A percentile compares a stretch with the other conserved stretches of the same genome.
Evolutionary conservation across 2,797 vertebrate species (phyloP).

Genomic region (Microctenopoma steveboyesi): DNA sequence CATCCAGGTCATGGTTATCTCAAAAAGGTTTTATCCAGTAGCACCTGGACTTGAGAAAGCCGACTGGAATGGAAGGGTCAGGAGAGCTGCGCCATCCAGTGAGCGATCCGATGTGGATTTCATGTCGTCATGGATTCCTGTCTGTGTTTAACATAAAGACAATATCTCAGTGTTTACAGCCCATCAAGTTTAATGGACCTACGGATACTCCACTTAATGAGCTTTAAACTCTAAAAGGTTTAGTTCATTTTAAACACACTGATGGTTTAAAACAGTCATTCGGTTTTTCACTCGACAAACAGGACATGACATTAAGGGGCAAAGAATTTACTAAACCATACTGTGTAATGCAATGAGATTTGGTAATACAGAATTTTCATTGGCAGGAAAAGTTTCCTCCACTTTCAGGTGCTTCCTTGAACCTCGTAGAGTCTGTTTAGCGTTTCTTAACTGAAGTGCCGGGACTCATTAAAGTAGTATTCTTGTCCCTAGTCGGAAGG

Average conservation of each 20-base stretch:
- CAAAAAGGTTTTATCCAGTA: too few relatives aligned
- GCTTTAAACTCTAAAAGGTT: too few relatives aligned
- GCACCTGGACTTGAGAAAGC: too few relatives aligned
- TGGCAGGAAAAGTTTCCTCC: slow-evolving; percentile 4
- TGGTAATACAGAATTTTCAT: slow-evolving; percentile 18
- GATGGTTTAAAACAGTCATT: not conserved
- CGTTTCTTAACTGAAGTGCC: too few relatives aligned
- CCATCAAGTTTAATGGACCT: not conserved
- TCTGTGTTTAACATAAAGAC: too few relatives aligned
- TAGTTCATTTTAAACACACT: too few relatives aligned
- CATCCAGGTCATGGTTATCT: too few relatives aligned
- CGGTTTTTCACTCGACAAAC: not conserved
- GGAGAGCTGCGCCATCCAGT: too few relatives aligned
- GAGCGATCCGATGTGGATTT: not conserved
- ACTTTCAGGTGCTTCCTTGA: slow-evolving; percentile 1
- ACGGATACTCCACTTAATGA: not conserved
- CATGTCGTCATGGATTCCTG: not conserved
- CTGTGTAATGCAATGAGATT: slow-evolving; percentile 1
- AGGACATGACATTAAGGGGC: not conserved
- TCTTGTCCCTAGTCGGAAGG: slow-evolving; percentile 42
- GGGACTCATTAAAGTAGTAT: slow-evolving; percentile 31
- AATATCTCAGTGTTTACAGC: not conserved
- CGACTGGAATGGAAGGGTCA: too few relatives aligned
- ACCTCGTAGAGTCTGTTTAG: not conserved
- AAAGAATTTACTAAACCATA: not conserved